Evolutionary conservation across 2,113 vertebrate species (phyloP).

Genomic region (Motacilla alba): DNA sequence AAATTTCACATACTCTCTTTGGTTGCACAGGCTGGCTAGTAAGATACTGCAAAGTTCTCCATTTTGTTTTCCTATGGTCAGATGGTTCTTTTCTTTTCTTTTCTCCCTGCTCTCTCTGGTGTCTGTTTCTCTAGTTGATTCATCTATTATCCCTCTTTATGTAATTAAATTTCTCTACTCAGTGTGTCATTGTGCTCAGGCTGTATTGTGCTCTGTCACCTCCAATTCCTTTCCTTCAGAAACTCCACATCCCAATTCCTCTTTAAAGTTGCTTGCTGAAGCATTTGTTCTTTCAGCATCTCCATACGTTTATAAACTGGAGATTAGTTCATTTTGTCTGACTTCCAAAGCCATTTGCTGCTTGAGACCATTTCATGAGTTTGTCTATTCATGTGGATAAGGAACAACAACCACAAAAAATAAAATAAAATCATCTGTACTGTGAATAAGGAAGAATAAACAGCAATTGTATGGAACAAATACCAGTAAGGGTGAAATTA

Average conservation of each 20-base stretch:
- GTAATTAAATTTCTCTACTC: conserved; percentile 51
- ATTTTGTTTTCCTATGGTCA: conserved; percentile 15
- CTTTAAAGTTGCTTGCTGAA: conserved; percentile 60
- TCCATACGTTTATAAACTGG: conserved; percentile 55
- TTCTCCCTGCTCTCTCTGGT: conserved; percentile 35
- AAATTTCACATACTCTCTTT: background rate
- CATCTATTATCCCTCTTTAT: conserved; percentile 59
- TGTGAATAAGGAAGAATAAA: conserved; percentile 50
- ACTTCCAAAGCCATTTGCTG: conserved; percentile 66
- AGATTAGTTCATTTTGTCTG: conserved; percentile 68
- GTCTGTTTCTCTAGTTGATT: conserved; percentile 56
- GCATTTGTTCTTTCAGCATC: conserved; percentile 52
- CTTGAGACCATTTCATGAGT: conserved; percentile 56
- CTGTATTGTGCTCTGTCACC: conserved; percentile 32
- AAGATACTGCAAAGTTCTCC: background rate
- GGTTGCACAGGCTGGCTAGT: background rate
- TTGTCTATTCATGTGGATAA: conserved; percentile 63
- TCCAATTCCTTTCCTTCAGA: conserved; percentile 35
- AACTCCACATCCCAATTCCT: conserved; percentile 18
- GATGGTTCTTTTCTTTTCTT: conserved; percentile 33
- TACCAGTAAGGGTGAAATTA: conserved; percentile 26
- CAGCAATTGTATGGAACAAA: conserved; percentile 23
- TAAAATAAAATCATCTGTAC: background rate
- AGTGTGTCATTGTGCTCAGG: conserved; percentile 31
- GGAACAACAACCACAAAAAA: conserved; percentile 35